These are phyloP conservation scores for Seriola quinqueradiata DNA, from an alignment of 2,113 vertebrate species.

Conservation along the genomic window DNA sequence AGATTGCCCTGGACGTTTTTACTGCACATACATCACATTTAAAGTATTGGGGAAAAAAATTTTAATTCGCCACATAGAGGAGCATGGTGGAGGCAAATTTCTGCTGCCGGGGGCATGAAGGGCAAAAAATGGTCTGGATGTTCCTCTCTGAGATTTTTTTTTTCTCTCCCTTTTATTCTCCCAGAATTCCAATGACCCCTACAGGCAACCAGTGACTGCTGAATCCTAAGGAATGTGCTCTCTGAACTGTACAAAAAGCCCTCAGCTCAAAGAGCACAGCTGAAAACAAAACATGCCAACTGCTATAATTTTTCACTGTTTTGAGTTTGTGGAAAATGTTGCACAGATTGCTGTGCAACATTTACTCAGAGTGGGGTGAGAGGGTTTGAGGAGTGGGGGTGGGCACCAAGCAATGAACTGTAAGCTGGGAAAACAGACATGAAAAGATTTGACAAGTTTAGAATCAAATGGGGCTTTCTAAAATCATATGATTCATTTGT, in stretches of 20 bases:
- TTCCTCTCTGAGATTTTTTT: conserved; percentile 64
- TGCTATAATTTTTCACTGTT: conserved; percentile 91
- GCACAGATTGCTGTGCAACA: conserved; percentile 73
- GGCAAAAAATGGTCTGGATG: conserved; percentile 79
- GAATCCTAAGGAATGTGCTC: conserved; percentile 94
- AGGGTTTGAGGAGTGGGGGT: neutral
- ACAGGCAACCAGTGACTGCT: conserved; percentile 91
- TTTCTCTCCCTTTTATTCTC: conserved; percentile 65
- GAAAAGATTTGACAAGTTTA: conserved; percentile 31
- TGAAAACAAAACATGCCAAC: conserved; percentile 97
- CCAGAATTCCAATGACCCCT: conserved; percentile 92
- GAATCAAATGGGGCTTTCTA: neutral
- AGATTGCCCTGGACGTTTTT: conserved; percentile 55
- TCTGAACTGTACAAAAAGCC: conserved; percentile 95
- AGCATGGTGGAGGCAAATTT: conserved; percentile 44
- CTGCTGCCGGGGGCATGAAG: conserved; percentile 51
- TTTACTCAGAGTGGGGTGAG: conserved; percentile 39
- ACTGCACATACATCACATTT: conserved; percentile 49
- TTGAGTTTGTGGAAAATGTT: conserved; percentile 87
- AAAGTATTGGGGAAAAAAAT: neutral
- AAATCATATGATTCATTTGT: neutral
- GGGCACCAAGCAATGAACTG: conserved; percentile 4
- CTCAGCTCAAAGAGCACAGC: conserved; percentile 88
- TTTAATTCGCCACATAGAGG: conserved; percentile 2
- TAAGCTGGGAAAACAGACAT: conserved; percentile 11